A percentile compares a stretch with the other conserved stretches of the same genome.
These are phyloP conservation scores for Chironomus striatipennis DNA, from an alignment of 1,140 invertebrate genomes.

Conservation along the genomic window DNA sequence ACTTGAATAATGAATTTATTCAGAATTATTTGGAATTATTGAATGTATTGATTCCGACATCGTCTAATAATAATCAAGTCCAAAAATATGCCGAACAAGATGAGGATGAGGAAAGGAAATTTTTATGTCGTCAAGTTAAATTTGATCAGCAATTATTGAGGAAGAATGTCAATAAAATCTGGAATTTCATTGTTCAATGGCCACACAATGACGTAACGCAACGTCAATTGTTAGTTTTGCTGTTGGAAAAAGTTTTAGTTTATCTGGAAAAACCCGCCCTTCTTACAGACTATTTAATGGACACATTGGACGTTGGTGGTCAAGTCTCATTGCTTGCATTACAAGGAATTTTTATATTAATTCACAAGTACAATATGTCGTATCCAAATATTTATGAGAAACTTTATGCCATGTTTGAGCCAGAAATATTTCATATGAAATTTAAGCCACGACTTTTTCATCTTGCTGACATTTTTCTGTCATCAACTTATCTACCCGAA, in stretches of 20 bases:
- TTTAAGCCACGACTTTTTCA: slow-evolving; percentile 81
- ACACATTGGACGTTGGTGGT: slow-evolving; percentile 79
- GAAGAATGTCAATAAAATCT: slow-evolving; percentile 53
- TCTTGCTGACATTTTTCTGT: slow-evolving; percentile 81
- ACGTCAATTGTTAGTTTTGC: slow-evolving; percentile 65
- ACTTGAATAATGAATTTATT: slow-evolving; percentile 53
- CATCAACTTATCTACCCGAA: slow-evolving; percentile 87
- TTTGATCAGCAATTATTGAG: slow-evolving; percentile 40
- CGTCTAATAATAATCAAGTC: not conserved
- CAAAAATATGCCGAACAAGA: slow-evolving; percentile 31
- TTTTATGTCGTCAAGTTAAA: slow-evolving; percentile 39
- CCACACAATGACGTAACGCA: slow-evolving; percentile 58
- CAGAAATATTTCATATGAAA: slow-evolving; percentile 81
- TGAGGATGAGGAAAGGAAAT: slow-evolving; percentile 37
- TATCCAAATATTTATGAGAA: slow-evolving; percentile 94
- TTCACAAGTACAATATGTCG: slow-evolving; percentile 86
- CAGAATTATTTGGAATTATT: slow-evolving; percentile 61
- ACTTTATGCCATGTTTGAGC: slow-evolving; percentile 85
- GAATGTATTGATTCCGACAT: slow-evolving; percentile 47
- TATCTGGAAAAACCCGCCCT: slow-evolving; percentile 72
- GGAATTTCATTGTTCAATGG: slow-evolving; percentile 63
- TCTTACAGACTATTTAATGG: slow-evolving; percentile 87
- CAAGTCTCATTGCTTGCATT: slow-evolving; percentile 78
- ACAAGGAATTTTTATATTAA: slow-evolving; percentile 87
- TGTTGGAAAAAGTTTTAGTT: slow-evolving; percentile 74